Evolutionary conservation across 1,140 invertebrate species (phyloP), one percentile per base, ranked within the genome.

Genomic region (Augochlora pura): DNA sequence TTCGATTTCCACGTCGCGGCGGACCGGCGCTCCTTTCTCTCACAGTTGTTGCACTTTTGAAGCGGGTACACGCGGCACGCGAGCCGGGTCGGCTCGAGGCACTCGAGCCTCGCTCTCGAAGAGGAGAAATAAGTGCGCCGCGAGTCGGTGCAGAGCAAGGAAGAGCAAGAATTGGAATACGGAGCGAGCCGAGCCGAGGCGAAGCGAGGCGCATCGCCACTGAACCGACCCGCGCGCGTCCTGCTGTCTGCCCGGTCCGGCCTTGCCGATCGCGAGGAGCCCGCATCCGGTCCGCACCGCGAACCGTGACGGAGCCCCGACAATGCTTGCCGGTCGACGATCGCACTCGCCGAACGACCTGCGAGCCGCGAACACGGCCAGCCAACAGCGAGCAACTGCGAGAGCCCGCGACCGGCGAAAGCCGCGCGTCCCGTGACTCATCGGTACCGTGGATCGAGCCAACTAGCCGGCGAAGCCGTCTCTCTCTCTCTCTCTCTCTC

Each of bases 391-490:
- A 52, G 52, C 68, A 64, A 80, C 63, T 62, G 72, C 49, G 57
- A 57, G 57, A 57, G 57, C 32, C 4, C 70, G 42, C 49, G 16
- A 63, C 62, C 42, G 39, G 59, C 78, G 62, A 79, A 73, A 79
- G 62, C 49, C 54, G 16, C 54, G 16, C 49, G 66, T 27, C 65
- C 65, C 62, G 46, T 73, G 73, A 57, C 62, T 79, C 77, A 79
- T 39, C 16, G 67, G n/a, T 10, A 23, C 46, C 60, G 54, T 9
- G 21, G 8, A 57, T 57, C n/a, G 64, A 66, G 64, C 39, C 14
- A 49, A 69, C 67, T 27, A 52, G 46, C 42, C 73, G 52, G 62
- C 39, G 23, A 46, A 63, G 49, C 77, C 64, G 27, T 16, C 42
- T 39, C 52, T 52, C 32, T 32, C 32, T n/a, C 1, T 32, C 54